A percentile compares a stretch with the other conserved stretches of the same genome.
These are phyloP conservation scores for Hystrix brachyura DNA, from an alignment of 2,113 vertebrate genomes.

Conservation along the genomic window DNA sequence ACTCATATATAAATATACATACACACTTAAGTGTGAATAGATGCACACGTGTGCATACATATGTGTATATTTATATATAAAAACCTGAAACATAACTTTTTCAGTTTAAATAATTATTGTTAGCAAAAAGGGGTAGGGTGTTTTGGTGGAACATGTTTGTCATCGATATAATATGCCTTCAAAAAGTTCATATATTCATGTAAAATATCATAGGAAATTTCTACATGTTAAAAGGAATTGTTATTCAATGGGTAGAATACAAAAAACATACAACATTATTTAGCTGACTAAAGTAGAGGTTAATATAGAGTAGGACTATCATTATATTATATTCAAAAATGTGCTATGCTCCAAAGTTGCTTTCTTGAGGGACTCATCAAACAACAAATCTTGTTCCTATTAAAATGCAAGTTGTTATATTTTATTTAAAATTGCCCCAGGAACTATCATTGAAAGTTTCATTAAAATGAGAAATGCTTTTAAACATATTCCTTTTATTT, in stretches of 20 bases:
- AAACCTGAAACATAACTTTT: background rate
- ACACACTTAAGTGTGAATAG: too few relatives aligned
- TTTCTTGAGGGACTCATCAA: conserved; percentile 7
- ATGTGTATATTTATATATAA: background rate
- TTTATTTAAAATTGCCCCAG: conserved; percentile 37
- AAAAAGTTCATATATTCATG: background rate
- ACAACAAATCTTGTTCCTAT: background rate
- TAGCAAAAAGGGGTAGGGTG: background rate
- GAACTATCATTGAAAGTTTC: background rate
- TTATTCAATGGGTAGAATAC: background rate
- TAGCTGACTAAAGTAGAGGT: background rate
- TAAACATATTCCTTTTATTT: conserved; percentile 23
- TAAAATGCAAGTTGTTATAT: conserved; percentile 18
- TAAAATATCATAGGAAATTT: background rate
- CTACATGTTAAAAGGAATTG: background rate
- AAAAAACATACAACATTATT: background rate
- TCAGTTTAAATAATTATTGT: background rate
- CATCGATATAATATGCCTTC: background rate
- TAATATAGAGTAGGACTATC: background rate
- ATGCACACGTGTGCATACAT: background rate
- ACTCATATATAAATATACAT: background rate
- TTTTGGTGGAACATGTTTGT: background rate
- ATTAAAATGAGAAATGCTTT: conserved; percentile 37
- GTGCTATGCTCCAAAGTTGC: background rate
- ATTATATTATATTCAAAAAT: background rate